These are phyloP conservation scores for Parazoanthus darwini DNA, from an alignment of 92 coral and sea anemone genomes.

Conservation along the genomic window DNA sequence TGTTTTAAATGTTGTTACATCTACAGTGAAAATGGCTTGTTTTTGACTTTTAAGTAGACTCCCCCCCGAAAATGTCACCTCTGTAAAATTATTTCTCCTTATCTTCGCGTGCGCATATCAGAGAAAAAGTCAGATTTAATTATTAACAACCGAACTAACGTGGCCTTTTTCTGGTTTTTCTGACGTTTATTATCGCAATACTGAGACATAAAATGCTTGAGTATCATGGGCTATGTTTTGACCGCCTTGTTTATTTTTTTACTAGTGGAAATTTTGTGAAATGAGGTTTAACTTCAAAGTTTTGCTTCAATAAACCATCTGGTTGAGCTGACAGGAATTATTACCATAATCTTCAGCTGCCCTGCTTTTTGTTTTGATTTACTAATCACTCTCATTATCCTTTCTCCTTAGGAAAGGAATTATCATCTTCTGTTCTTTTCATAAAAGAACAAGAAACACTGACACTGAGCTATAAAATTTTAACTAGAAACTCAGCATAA, in stretches of 20 bases:
- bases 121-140: not conserved
- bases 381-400: slow-evolving; percentile 56
- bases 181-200: not conserved
- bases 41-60: not conserved
- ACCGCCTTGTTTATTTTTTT: slow-evolving; percentile 12
- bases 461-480: slow-evolving; percentile 48
- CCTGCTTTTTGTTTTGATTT: slow-evolving; percentile 58
- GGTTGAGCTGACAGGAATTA: slow-evolving; percentile 9
- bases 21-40: not conserved
- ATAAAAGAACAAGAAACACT: slow-evolving; percentile 60
- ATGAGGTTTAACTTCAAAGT: not conserved
- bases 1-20: not conserved
- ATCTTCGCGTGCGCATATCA: slow-evolving; percentile 38
- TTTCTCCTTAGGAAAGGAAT: slow-evolving; percentile 36
- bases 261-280: slow-evolving; percentile 4
- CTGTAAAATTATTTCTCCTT: not conserved
- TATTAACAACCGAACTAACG: slow-evolving; percentile 25
- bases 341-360: slow-evolving; percentile 66
- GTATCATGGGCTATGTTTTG: not conserved
- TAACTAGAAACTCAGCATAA: slow-evolving; percentile 16
- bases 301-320: slow-evolving; percentile 25
- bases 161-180: slow-evolving; percentile 27
- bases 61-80: not conserved
- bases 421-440: slow-evolving; percentile 54
- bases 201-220: not conserved